Base-by-base conservation (phyloP, 2,797 vertebrate genomes). In the Bradypodion ventrale region DNA sequence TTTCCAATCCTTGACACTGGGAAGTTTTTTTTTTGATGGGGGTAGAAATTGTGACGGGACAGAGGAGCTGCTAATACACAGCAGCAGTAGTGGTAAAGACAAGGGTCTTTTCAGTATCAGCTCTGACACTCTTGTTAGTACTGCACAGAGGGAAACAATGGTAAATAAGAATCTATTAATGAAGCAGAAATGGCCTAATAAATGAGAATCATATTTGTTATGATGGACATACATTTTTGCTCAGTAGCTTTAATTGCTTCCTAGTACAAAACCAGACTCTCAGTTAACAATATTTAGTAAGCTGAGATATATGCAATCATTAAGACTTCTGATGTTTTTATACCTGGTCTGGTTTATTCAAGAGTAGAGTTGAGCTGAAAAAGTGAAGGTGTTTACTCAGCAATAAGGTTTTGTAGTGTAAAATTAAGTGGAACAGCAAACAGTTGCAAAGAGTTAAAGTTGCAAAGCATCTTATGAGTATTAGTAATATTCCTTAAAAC, bases 281-380 rank as follows among this genome's bases (percentile, higher is more conserved):
- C n/a, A n/a, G n/a, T n/a, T n/a, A n/a, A n/a, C n/a, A n/a, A n/a
- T n/a, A 87, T 79, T 81, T 73, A 87, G 73, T 2, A 1, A 90
- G 56, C 19, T 4, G 68, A 89, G 89, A 88, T 75, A 90, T 84
- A 40, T 1, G 29, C 2, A 44, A 87, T 85, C 85, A 87, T 0
- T 87, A 74, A 84, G 79, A 89, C 76, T 65, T 63, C 65, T 76
- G 49, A 68, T 49, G 85, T 85, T 62, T 83, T 90, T 81, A 88
- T 70, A 85, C 86, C 83, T 75, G 70, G 87, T 78, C 37, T 62
- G 52, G 80, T 25, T 65, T 89, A 83, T 23, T 90, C 88, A 70
- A 82, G 85, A 77, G 9, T 23, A 1, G 82, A 83, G 87, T n/a
- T n/a, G n/a, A 83, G 80, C 42, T 89, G 21, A 40, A 21, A 69